Percentiles rank a stretch among this genome's conserved stretches.
phyloP scores from a whole-genome alignment of 2,888 invertebrate genomes.

The Cremastinae sp. region DNA sequence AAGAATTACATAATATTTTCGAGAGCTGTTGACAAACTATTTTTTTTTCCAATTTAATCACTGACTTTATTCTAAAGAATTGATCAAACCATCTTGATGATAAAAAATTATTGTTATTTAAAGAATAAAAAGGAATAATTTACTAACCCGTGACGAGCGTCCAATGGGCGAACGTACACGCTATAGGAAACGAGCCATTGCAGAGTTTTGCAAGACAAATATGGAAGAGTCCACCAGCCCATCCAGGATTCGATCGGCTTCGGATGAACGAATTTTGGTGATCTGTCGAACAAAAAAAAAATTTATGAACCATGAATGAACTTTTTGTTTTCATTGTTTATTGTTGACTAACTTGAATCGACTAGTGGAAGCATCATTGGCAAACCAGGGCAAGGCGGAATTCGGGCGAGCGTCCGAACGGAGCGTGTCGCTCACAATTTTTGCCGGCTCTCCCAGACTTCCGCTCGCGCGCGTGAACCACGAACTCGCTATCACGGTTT shows the following conservation, averaged over 20 bases:
- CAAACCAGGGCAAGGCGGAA: conserved; percentile 88
- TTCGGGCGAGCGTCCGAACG: conserved; percentile 86
- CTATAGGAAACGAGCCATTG: conserved; percentile 94
- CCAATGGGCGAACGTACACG: conserved; percentile 80
- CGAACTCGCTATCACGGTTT: conserved; percentile 83
- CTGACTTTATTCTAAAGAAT: too few relatives aligned
- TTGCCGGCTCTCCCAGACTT: conserved; percentile 80
- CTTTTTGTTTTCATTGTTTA: too few relatives aligned
- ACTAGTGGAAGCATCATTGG: conserved; percentile 84
- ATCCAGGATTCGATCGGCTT: conserved; percentile 84
- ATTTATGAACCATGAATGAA: too few relatives aligned
- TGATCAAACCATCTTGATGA: too few relatives aligned
- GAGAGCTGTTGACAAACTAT: too few relatives aligned
- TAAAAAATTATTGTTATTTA: too few relatives aligned
- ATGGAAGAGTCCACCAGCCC: conserved; percentile 95
- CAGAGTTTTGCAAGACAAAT: conserved; percentile 90
- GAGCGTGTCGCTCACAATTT: conserved; percentile 81
- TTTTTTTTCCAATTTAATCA: too few relatives aligned
- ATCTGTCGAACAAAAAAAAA: conserved; percentile 71
- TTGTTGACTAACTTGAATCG: conserved; percentile 80
- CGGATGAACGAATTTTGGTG: conserved; percentile 87
- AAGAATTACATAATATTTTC: too few relatives aligned
- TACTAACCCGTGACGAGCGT: conserved; percentile 71
- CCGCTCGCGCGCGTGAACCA: conserved; percentile 83
- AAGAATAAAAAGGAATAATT: not conserved